Base-by-base conservation (phyloP, 2,797 vertebrate species). In the Novumbra hubbsi region DNA sequence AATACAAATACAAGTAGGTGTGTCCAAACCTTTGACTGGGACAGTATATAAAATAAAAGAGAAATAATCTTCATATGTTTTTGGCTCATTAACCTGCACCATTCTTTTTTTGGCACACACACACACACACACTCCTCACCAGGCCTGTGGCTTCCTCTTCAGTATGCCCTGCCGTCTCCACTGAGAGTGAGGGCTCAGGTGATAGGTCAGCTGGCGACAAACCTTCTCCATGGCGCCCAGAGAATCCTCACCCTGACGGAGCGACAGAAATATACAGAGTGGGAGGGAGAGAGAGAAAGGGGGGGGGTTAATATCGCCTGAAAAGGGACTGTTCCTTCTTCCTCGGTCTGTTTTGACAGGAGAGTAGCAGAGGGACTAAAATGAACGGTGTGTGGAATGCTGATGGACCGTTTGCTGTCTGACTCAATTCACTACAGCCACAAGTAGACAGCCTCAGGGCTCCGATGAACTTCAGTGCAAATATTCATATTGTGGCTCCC, bases 141-240 rank as follows among this genome's bases (percentile, higher is more conserved):
- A 98, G 76, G 96, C 93, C 91, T 98, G 98, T 0, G 97, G 96
- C 87, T 99, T 99, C 91, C 96, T 95, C 93, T 97, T 98, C 74
- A 96, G 91, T 76, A 98, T 92, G 66, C 98, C 96, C 70, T 96
- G 96, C 60, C 96, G 94, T 83, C 95, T 94, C 96, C 96, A 98
- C 89, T 94, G 96, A 0, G 98, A 98, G 85, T 99, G 98, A 0
- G 98, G 98, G 88, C 98, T 99, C 76, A 99, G 96, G 85, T 99
- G 98, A 87, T 99, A 99, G 24, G 96, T 98, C 91, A 99, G 94
- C 93, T 99, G 98, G 68, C 98, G 92, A 88, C 98, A 99, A 17
- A 99, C 95, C 92, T 99, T 99, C 92, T 99, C 98, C 96, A 98
- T 96, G 60, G 96, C 92, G 1, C 96, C 95, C 0, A 99, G 88